Base-by-base conservation (phyloP, 2,113 vertebrate genomes). In the Myiozetetes cayanensis region DNA sequence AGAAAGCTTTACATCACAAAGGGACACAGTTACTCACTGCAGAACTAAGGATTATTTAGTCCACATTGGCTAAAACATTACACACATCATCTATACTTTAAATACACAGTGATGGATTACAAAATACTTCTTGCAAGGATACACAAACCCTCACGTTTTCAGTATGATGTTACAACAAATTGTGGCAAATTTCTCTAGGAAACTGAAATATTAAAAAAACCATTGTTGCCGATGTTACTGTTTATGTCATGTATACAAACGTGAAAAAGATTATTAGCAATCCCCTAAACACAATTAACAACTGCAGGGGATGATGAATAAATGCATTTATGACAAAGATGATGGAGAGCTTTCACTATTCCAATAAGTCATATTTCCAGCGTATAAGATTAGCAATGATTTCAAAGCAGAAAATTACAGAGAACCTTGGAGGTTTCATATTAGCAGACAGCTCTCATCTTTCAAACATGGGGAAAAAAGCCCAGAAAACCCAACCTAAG, bases 1-100 rank as follows among this genome's bases (percentile, higher is more conserved):
- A 94, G 99, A 98, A 62, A 99, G 98, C 99, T 99, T 97, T 61
- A 96, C 96, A 79, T 87, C 50, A 86, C 63, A 85, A 58, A 90
- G 91, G 67, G 71, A 90, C 23, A 92, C 28, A n/a, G 28, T 14
- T 70, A 89, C 87, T 96, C 30, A 47, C 58, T 7, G 30, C 3
- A 78, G 73, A 90, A 59, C 22, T 19, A 37, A 55, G 44, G 37
- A 55, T 44, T 46, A 68, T 58, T 82, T 70, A 68, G 53, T 74
- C 49, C 43, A 58, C 27, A 55, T 46, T 12, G 83, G 47, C 47
- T 89, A 75, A 82, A 25, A 53, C 12, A 35, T 50, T 24, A 41
- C 12, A 9, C 7, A 11, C 33, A 33, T 35, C 31, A 43, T 24
- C 10, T 21, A 16, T 31, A 35, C 61, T 87, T 80, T 68, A 79